Evolutionary conservation across 2,888 invertebrate genomes (phyloP), one percentile per base, ranked within the genome.

Genomic region (Conchocele bisecta): DNA sequence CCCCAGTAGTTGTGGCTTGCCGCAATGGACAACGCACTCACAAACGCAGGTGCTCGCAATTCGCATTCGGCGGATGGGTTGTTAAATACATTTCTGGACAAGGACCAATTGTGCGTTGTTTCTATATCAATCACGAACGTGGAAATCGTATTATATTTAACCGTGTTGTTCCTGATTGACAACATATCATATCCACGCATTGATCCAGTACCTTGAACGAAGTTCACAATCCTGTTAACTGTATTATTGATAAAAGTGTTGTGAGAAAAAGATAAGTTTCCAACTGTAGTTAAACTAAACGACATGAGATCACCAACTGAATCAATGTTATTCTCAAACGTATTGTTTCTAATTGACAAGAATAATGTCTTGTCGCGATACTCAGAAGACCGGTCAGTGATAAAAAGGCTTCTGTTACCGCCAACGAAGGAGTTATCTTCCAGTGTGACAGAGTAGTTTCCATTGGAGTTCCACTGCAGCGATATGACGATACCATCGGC

Each of bases 1-100:
- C 69, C 69, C 68, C 69, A 74, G 46, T 46, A 74, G 24, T 64
- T 69, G n/a, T 31, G 31, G 7, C 15, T 15, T 3, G 69, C 74
- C 50, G 58, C 20, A 17, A 54, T 1, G 0, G 24, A 54, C 26
- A 24, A 37, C n/a, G 20, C 15, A 22, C 37, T 37, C 9, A 11
- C 13, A 17, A 54, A 54, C 11, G 20, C 37, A 6, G 54, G 54
- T 11, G 15, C 37, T n/a, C 20, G n/a, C 9, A 54, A 9, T 54
- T 54, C 54, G 28, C 54, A 54, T 20, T 37, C 37, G 2, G 54
- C 35, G 11, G 37, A 17, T 7, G 6, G n/a, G n/a, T 54, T 54
- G 20, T n/a, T 54, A 26, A 54, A 37, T n/a, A 39, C 24, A 54
- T 54, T 54, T 37, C 24, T 15, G 15, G 24, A 17, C 37, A 54